Evolutionary conservation across 2,888 invertebrate species (phyloP).

Genomic region (Ophion ellenae): DNA sequence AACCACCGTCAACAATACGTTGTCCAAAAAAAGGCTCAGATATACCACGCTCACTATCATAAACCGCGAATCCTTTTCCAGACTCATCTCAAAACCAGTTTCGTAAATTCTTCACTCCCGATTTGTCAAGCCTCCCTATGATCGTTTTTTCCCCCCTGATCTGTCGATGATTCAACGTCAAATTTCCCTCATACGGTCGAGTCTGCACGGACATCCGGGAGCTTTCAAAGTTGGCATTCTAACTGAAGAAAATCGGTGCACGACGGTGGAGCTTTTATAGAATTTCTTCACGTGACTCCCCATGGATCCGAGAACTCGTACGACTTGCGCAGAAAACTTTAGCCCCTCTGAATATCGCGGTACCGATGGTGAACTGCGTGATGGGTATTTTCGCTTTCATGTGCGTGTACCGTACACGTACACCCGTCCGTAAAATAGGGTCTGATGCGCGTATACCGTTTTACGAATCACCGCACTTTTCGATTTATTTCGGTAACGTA

Average conservation of each 20-base stretch:
- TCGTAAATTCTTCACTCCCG: neutral
- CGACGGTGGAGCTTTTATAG: constrained; percentile 66
- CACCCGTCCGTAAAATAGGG: constrained; percentile 14
- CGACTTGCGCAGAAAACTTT: constrained; percentile 65
- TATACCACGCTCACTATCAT: constrained; percentile 87
- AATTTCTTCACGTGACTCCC: constrained; percentile 47
- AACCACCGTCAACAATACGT: constrained; percentile 93
- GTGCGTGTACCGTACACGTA: neutral
- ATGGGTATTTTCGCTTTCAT: neutral
- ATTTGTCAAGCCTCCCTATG: neutral
- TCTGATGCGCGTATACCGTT: constrained; percentile 66
- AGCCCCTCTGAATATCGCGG: constrained; percentile 31
- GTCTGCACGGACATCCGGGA: constrained; percentile 11
- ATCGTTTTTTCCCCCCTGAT: neutral
- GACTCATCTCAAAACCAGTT: constrained; percentile 59
- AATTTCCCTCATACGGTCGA: neutral
- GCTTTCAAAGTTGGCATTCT: constrained; percentile 56
- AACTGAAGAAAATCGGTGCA: constrained; percentile 64
- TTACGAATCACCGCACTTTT: constrained; percentile 81
- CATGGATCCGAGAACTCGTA: constrained; percentile 32
- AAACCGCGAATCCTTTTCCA: constrained; percentile 76
- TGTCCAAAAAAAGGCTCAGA: constrained; percentile 92
- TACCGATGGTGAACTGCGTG: constrained; percentile 10
- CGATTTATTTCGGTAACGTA: constrained; percentile 78
- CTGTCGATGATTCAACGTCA: constrained; percentile 1